Evolutionary conservation across 2,888 invertebrate genomes (phyloP), one percentile per base, ranked within the genome.

Genomic region (Eueremaeus valkanovi): DNA sequence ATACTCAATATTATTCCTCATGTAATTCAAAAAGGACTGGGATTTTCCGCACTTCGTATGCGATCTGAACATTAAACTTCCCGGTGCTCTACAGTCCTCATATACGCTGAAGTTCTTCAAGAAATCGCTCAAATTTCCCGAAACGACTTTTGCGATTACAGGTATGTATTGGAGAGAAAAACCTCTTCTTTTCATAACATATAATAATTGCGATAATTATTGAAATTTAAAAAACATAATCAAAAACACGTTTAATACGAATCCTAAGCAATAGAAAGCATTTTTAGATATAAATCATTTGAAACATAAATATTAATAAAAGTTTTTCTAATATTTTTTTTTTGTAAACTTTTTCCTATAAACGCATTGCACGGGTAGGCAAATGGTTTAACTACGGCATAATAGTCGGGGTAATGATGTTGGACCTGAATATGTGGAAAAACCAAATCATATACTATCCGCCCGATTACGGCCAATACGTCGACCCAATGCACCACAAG

Each of bases 301-400:
- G n/a, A n/a, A n/a, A n/a, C n/a, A n/a, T n/a, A n/a, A n/a, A n/a
- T n/a, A n/a, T n/a, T n/a, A n/a, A n/a, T n/a, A n/a, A n/a, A n/a
- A n/a, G n/a, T n/a, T n/a, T n/a, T n/a, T n/a, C n/a, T n/a, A n/a
- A n/a, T n/a, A n/a, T n/a, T n/a, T n/a, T n/a, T n/a, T n/a, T n/a
- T n/a, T n/a, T n/a, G n/a, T n/a, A n/a, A n/a, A n/a, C n/a, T n/a
- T n/a, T n/a, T n/a, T n/a, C n/a, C n/a, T n/a, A n/a, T n/a, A n/a
- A n/a, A n/a, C n/a, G n/a, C n/a, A n/a, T n/a, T n/a, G 72, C 45
- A 31, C 45, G 81, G 81, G 0, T 81, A 85, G 86, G 85, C n/a
- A 86, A 86, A 81, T 86, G 86, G 86, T 86, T 86, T 80, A 86
- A 85, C 80, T 86, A 86, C 79, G 85, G 86, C 36, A 84, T 86